Conservation (phyloP, 2,797 vertebrate species). For the Clamator glandarius region DNA sequence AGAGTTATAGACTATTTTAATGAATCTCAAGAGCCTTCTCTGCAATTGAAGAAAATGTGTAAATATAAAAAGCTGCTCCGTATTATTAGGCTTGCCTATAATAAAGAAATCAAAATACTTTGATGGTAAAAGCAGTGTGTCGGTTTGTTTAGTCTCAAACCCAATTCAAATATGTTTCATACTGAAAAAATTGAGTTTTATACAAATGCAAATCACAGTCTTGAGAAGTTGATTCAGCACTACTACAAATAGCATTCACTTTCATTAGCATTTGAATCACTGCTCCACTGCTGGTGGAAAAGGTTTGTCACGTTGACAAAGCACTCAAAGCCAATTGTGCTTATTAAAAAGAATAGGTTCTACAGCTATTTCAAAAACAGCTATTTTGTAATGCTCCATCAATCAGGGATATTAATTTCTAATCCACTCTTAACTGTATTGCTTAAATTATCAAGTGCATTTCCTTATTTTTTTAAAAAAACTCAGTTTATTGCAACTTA, state of each 20-base stretch:
- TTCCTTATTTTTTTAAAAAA: neutral
- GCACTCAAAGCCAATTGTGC: neutral
- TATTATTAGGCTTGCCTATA: neutral
- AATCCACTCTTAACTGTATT: constrained; percentile 4
- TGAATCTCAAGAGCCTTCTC: neutral
- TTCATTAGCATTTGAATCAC: constrained; percentile 46
- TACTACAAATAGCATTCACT: neutral
- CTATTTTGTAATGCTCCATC: neutral
- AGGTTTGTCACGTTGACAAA: neutral
- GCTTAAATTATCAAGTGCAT: neutral
- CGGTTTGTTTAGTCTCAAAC: constrained; percentile 25
- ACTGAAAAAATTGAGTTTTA: constrained; percentile 31
- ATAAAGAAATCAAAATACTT: constrained; percentile 1
- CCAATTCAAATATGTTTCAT: constrained; percentile 1
- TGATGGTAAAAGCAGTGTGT: constrained; percentile 3
- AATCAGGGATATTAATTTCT: neutral
- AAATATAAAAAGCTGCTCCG: neutral
- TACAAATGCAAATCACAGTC: constrained; percentile 14
- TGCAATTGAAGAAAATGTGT: neutral
- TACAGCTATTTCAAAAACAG: neutral
- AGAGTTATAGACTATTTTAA: neutral
- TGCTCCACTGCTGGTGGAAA: neutral
- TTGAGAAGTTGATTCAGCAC: constrained; percentile 44
- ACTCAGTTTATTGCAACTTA: neutral
- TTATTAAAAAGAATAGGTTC: constrained; percentile 13